Evolutionary conservation across 1,140 invertebrate genomes (phyloP), one percentile per base, ranked within the genome.

Genomic region (Heliothis virescens): DNA sequence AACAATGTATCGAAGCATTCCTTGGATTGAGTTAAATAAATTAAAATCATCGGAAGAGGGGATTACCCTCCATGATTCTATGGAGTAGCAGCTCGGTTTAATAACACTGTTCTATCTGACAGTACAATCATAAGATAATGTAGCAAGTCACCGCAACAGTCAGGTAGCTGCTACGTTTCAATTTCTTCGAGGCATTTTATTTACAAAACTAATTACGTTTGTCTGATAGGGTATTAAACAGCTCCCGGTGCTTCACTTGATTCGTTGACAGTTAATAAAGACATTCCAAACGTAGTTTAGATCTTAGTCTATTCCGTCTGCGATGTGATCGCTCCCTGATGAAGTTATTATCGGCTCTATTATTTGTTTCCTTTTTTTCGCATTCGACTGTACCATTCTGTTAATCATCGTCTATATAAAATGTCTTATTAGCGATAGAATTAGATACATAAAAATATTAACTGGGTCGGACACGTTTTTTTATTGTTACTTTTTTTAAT

Each of bases 201-300:
- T 93, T 94, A 94, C 91, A 94, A 94, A 94, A 94, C 90, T 94
- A 94, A 94, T 94, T 94, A 94, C 89, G 91, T 94, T 93, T 93
- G 90, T 91, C 89, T 92, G 93, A 94, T 94, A 84, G 90, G 78
- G 84, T 94, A 91, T 94, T 90, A 92, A 91, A 90, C 87, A 91
- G 88, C 89, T 90, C 88, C 87, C 87, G 90, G 81, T 73, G 87
- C 83, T 85, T 84, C 87, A 81, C 85, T 90, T 93, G 88, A 93
- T 93, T 92, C 85, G 86, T 83, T 92, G 91, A 92, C 91, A 94
- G 93, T 92, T 94, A 94, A 94, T 94, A 94, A 91, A 94, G 93
- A 94, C 93, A 94, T 93, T 92, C 89, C 92, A 84, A 88, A 87
- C 84, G 85, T 90, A 92, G 91, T 90, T 90, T 84, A 90, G 86